A percentile compares a stretch with the other conserved stretches of the same genome.
phyloP scores from a whole-genome alignment of 2,113 vertebrate genomes.

The Colinus virginianus region DNA sequence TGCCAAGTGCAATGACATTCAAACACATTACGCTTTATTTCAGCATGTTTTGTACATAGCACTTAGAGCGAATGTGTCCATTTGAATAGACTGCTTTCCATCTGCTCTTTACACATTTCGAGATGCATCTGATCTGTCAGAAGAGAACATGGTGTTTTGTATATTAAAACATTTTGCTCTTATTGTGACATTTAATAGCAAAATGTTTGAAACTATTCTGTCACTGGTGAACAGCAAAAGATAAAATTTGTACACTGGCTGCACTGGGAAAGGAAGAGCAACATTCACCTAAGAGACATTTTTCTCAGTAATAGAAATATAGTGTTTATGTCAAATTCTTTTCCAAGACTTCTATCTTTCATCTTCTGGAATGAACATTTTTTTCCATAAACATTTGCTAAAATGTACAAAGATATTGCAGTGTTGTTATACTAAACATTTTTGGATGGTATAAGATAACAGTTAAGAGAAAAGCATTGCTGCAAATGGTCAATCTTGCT shows the following conservation, averaged over 20 bases:
- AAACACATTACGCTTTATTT: background rate
- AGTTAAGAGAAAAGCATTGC: slow-evolving; percentile 13
- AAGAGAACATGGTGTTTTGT: slow-evolving; percentile 15
- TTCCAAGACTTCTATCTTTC: slow-evolving; percentile 13
- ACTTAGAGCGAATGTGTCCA: slow-evolving; percentile 5
- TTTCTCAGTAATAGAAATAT: slow-evolving; percentile 13
- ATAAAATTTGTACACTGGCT: slow-evolving; percentile 16
- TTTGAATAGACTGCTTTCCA: slow-evolving; percentile 1
- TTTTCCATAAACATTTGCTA: slow-evolving; percentile 24
- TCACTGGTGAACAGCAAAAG: slow-evolving; percentile 23
- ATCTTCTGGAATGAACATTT: slow-evolving; percentile 18
- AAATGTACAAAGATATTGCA: background rate
- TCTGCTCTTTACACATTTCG: slow-evolving; percentile 25
- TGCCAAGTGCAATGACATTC: slow-evolving; percentile 20
- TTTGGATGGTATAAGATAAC: slow-evolving; percentile 31
- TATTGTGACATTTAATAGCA: slow-evolving; percentile 45
- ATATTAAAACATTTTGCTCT: slow-evolving; percentile 52
- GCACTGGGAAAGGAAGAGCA: background rate
- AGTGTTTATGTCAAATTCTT: slow-evolving; percentile 22
- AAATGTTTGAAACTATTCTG: slow-evolving; percentile 18
- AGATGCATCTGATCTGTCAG: slow-evolving; percentile 52
- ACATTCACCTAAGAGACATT: slow-evolving; percentile 4
- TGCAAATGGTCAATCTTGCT: slow-evolving; percentile 56
- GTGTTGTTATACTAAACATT: background rate
- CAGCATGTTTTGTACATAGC: background rate